Conservation (phyloP, 1,140 invertebrate species). For the Chionoecetes opilio region DNA sequence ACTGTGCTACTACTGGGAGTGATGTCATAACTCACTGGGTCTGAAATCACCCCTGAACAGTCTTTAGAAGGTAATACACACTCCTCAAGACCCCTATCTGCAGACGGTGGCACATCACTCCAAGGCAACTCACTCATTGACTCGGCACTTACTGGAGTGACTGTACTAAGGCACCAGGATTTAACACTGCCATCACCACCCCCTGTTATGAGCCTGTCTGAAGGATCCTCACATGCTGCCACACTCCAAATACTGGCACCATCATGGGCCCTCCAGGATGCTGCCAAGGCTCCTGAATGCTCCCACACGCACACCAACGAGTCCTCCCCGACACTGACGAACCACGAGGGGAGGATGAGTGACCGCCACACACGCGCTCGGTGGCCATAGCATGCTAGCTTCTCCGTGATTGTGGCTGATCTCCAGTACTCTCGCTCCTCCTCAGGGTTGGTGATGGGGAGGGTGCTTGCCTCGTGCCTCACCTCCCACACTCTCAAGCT, state of each 20-base stretch:
- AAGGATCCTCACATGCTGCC: constrained; percentile 35
- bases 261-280: constrained; percentile 66
- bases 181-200: constrained; percentile 71
- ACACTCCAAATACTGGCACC: constrained; percentile 67
- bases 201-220: constrained; percentile 58
- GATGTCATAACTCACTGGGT: background rate
- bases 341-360: constrained; percentile 58
- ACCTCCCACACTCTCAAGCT: constrained; percentile 65
- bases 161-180: constrained; percentile 50
- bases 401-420: constrained; percentile 39
- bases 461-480: background rate
- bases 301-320: constrained; percentile 69
- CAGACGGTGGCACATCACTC: background rate
- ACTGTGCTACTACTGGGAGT: too few species aligned
- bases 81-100: too few species aligned
- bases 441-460: background rate
- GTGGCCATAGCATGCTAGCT: constrained; percentile 62
- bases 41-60: background rate
- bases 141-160: background rate
- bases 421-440: constrained; percentile 54
- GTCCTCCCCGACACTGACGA: constrained; percentile 70
- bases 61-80: too few species aligned
- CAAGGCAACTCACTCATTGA: background rate
- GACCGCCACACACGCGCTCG: constrained; percentile 68
- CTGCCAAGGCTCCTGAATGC: constrained; percentile 36